phyloP scores from a whole-genome alignment of 1,140 invertebrate species.

The Neuroterus valhalla region DNA sequence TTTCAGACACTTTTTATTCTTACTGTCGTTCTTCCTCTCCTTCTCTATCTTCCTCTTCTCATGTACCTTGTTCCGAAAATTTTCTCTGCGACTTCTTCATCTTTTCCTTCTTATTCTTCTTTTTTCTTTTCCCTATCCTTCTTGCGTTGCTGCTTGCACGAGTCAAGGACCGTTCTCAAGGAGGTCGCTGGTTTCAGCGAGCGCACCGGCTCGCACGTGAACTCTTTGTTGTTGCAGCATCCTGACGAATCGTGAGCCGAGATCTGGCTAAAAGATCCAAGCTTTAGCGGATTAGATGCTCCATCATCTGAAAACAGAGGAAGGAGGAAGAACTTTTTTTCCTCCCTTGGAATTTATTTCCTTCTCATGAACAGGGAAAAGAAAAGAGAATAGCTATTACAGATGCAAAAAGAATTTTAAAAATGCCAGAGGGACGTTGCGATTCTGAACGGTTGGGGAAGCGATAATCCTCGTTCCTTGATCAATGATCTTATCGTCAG shows the following conservation, averaged over 20 bases:
- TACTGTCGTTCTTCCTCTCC: constrained; percentile 41
- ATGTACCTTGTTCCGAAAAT: constrained; percentile 31
- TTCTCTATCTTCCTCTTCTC: constrained; percentile 49
- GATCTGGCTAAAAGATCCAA: constrained; percentile 20
- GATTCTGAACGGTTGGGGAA: constrained; percentile 19
- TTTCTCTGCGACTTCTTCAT: constrained; percentile 40
- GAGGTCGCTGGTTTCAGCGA: constrained; percentile 66
- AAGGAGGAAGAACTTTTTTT: background rate
- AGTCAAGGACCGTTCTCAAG: constrained; percentile 76
- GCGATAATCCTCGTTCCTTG: background rate
- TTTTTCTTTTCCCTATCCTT: constrained; percentile 40
- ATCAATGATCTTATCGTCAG: constrained; percentile 3
- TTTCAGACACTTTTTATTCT: no score
- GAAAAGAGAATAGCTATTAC: no score
- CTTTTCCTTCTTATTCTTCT: constrained; percentile 40
- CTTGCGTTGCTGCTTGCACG: constrained; percentile 53
- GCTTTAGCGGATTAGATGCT: constrained; percentile 23
- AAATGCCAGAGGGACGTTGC: background rate
- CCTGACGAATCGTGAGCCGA: constrained; percentile 18
- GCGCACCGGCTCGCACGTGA: constrained; percentile 38
- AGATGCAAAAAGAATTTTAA: background rate
- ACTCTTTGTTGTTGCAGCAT: constrained; percentile 36
- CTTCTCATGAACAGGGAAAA: background rate
- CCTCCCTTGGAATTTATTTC: background rate
- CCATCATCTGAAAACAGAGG: constrained; percentile 17